Percentiles rank a stretch among this genome's conserved stretches.
Conservation (phyloP, 2,888 invertebrate genomes). For the Drosophila gaucha region DNA sequence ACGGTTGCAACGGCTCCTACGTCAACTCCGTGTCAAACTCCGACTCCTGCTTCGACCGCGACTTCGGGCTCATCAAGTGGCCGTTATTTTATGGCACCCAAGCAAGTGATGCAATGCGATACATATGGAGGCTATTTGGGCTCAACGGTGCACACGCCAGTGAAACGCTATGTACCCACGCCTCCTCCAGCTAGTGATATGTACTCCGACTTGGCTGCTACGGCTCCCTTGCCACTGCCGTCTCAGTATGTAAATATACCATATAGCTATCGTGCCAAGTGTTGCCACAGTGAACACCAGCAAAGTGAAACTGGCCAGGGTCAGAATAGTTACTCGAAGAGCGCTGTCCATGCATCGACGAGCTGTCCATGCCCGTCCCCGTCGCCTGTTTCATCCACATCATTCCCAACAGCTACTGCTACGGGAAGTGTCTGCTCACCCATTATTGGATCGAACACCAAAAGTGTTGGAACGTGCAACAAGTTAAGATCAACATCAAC, state of each 20-base stretch:
- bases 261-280: constrained; percentile 83
- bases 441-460: constrained; percentile 8
- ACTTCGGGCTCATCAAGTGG: constrained; percentile 15
- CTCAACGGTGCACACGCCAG: constrained; percentile 84
- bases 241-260: constrained; percentile 74
- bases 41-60: constrained; percentile 26
- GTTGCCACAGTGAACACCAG: constrained; percentile 69
- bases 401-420: constrained; percentile 18
- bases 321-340: constrained; percentile 33
- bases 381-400: constrained; percentile 46
- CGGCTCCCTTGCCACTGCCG: constrained; percentile 7
- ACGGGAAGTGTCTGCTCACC: constrained; percentile 45
- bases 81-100: constrained; percentile 59
- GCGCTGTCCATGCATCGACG: constrained; percentile 14
- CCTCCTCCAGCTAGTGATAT: constrained; percentile 83
- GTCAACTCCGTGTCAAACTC: neutral
- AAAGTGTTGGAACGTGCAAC: constrained; percentile 1
- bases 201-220: constrained; percentile 54
- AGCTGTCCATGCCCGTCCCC: constrained; percentile 45
- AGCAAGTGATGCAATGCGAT: constrained; percentile 76
- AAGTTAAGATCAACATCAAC: constrained; percentile 3
- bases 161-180: constrained; percentile 84
- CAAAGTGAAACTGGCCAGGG: constrained; percentile 1
- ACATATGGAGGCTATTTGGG: constrained; percentile 81
- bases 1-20: constrained; percentile 10